Conservation (phyloP, 2,113 vertebrate genomes). For the Opisthocomus hoazin region DNA sequence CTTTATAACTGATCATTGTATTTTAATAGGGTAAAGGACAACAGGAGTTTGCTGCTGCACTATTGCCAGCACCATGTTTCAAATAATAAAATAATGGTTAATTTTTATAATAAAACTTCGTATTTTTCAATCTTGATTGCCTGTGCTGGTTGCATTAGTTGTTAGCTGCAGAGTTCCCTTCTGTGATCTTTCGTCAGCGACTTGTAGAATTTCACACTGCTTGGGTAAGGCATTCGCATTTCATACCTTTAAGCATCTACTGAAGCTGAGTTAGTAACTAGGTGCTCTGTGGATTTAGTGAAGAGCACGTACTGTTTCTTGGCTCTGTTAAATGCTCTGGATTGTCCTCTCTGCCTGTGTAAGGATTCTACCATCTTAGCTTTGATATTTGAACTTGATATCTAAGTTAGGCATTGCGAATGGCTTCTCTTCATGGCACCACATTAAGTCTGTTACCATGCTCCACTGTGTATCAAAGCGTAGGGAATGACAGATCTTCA, state of each 20-base stretch:
- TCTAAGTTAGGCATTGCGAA: neutral
- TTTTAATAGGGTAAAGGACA: neutral
- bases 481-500: neutral
- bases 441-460: neutral
- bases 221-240: neutral
- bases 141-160: neutral
- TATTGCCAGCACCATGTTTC: neutral
- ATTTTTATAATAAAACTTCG: neutral
- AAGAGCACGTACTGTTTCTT: neutral
- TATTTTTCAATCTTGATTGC: neutral
- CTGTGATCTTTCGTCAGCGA: neutral
- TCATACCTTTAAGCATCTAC: neutral
- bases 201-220: rapidly evolving
- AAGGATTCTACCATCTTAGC: neutral
- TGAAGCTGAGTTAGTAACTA: neutral
- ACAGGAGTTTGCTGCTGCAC: too few relatives aligned
- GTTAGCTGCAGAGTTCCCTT: neutral
- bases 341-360: neutral
- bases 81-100: neutral
- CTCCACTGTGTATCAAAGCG: neutral
- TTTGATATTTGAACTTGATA: neutral
- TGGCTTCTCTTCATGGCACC: neutral
- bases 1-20: neutral
- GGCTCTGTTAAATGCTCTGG: neutral
- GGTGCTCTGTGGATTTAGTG: neutral